A percentile compares a stretch with the other conserved stretches of the same genome.
Evolutionary conservation across 2,797 vertebrate genomes (phyloP).

Genomic region (Rhyacichthys aspro): DNA sequence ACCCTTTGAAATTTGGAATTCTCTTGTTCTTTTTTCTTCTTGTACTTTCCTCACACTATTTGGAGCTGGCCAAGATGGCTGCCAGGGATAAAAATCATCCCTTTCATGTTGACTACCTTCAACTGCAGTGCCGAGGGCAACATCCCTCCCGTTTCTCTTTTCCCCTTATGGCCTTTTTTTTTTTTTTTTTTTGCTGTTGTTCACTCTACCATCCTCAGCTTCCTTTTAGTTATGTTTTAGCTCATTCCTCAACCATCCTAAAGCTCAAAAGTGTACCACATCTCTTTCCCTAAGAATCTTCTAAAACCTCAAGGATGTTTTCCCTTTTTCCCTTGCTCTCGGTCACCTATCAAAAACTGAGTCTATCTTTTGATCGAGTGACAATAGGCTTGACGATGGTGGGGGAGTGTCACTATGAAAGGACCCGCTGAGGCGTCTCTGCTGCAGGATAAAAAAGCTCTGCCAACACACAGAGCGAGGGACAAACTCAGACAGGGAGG

Average conservation of each 20-base stretch:
- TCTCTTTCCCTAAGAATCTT: conserved; percentile 20
- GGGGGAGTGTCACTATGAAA: conserved; percentile 45
- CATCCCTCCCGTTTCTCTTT: conserved; percentile 12
- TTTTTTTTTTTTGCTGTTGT: no score
- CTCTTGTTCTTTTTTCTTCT: conserved; percentile 1
- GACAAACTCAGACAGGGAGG: conserved; percentile 10
- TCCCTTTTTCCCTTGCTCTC: conserved; percentile 6
- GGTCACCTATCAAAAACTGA: conserved; percentile 35
- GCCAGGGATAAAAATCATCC: conserved; percentile 18
- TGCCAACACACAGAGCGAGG: conserved; percentile 35
- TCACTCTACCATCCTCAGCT: conserved; percentile 11
- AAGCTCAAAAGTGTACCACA: conserved; percentile 9
- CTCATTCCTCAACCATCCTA: neutral
- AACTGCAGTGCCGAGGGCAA: conserved; percentile 26
- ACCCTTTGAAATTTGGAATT: neutral
- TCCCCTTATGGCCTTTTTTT: conserved; percentile 19
- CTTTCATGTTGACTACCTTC: conserved; percentile 53
- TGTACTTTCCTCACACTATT: neutral
- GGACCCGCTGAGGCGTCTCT: conserved; percentile 41
- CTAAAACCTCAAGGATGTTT: conserved; percentile 21
- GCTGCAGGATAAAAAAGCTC: conserved; percentile 52
- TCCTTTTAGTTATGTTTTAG: neutral
- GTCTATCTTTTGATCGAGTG: conserved; percentile 40
- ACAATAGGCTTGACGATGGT: conserved; percentile 53
- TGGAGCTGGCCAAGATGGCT: conserved; percentile 47